Evolutionary conservation across 2,888 invertebrate species (phyloP), one percentile per base, ranked within the genome.

Genomic region (Calameuta idolon): DNA sequence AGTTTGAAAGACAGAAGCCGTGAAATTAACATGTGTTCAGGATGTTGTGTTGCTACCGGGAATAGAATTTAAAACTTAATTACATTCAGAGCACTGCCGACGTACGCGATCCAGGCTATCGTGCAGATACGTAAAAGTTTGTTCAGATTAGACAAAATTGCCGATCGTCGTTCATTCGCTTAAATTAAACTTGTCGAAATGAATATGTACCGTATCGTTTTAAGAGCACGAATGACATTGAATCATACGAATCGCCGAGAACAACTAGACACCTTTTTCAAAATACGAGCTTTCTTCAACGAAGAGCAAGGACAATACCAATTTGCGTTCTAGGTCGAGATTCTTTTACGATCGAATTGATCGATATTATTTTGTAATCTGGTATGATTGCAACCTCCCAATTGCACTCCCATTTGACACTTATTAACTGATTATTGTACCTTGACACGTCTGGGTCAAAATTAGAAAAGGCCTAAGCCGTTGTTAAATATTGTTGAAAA

Each of bases 401-500:
- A 78, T 23, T 55, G 37, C 69, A 37, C 37, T 40, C 77, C 69
- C 31, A 69, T 37, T 73, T 69, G 37, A 55, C 23, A 34, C 34
- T 31, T 31, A 33, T 71, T 76, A 81, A 84, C 85, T 83, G 87
- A 88, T 86, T 82, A 83, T 84, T 87, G 87, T 89, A 88, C 83
- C 83, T 86, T 87, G 84, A 83, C 81, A 82, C 83, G 84, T 83
- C 85, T 81, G 84, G 85, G 81, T 78, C 69, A 81, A 82, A 82
- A 31, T 85, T 80, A 85, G 81, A 82, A 85, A 87, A 87, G 90
- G 90, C 90, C 90, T 90, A 90, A 87, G 89, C 89, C 88, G 84
- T 89, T 90, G 89, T 90, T 90, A 87, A 86, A 87, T 87, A 87
- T 90, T 90, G 89, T 90, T 89, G 85, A 89, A 85, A 83, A 85